These are phyloP conservation scores for Betta splendens DNA, from an alignment of 2,797 vertebrate species.

Conservation along the genomic window DNA sequence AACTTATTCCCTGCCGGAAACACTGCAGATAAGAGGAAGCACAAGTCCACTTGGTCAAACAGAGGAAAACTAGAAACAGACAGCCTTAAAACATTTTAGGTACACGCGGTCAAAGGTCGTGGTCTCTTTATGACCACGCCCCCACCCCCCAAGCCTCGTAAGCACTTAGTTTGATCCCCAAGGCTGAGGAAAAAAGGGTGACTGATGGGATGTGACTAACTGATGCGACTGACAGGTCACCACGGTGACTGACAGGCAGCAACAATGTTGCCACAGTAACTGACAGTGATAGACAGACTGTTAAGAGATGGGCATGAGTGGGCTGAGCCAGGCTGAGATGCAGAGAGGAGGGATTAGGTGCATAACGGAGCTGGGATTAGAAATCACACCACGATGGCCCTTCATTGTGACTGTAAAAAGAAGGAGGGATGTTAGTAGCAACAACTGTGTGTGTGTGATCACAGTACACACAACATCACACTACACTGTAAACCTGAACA, in stretches of 20 bases:
- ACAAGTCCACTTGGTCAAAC: slow-evolving; percentile 4
- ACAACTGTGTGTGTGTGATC: too few relatives aligned
- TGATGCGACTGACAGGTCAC: slow-evolving; percentile 20
- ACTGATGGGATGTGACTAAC: slow-evolving; percentile 34
- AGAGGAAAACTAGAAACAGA: slow-evolving; percentile 1
- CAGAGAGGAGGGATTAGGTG: slow-evolving; percentile 30
- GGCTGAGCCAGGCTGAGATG: slow-evolving; percentile 25
- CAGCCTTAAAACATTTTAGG: slow-evolving; percentile 26
- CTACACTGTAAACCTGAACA: too few relatives aligned
- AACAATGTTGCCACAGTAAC: slow-evolving; percentile 30
- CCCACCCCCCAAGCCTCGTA: slow-evolving; percentile 18
- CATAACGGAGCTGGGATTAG: slow-evolving; percentile 35
- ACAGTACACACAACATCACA: too few relatives aligned
- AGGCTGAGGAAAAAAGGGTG: slow-evolving; percentile 52
- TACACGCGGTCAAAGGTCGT: slow-evolving; percentile 44
- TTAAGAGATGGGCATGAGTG: slow-evolving; percentile 18
- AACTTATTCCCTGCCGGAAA: slow-evolving; percentile 2
- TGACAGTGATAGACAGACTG: slow-evolving; percentile 22
- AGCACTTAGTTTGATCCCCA: slow-evolving; percentile 52
- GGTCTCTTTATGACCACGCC: slow-evolving; percentile 11
- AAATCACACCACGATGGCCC: slow-evolving; percentile 22
- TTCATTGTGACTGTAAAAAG: too few relatives aligned
- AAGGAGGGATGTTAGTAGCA: too few relatives aligned
- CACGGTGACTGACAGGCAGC: slow-evolving; percentile 35
- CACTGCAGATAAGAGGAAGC: slow-evolving; percentile 1